Evolutionary conservation across 2,888 invertebrate species (phyloP).

Genomic region (Bellardia bayeri): DNA sequence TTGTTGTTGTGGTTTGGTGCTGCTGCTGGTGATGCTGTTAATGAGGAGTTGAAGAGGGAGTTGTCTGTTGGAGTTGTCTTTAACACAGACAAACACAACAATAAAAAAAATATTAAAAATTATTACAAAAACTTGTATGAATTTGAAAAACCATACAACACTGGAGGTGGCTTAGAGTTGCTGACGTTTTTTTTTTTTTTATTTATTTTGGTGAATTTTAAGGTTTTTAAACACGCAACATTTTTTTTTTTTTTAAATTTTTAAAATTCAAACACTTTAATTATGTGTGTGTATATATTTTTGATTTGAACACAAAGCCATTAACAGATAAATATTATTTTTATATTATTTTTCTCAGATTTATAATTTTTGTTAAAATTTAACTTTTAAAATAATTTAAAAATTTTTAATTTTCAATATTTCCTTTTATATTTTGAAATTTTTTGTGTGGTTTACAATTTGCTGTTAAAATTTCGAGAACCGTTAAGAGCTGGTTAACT

Average conservation of each 20-base stretch:
- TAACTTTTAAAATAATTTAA: not conserved
- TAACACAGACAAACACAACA: not conserved
- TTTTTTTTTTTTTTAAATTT: conserved; percentile 10
- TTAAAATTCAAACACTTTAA: conserved; percentile 12
- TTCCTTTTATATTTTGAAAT: not conserved
- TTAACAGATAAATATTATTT: conserved; percentile 14
- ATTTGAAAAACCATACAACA: not conserved
- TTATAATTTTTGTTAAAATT: not conserved
- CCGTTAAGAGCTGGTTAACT: conserved; percentile 67
- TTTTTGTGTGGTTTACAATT: not conserved
- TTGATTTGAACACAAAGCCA: not conserved
- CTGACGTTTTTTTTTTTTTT: conserved; percentile 10
- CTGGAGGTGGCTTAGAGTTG: conserved; percentile 12
- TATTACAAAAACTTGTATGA: conserved; percentile 23
- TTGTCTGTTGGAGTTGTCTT: conserved; percentile 28
- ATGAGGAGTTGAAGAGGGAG: not conserved
- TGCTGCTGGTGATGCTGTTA: not conserved
- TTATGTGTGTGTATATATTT: not conserved
- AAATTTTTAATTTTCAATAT: conserved; percentile 14
- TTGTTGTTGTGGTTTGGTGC: not conserved
- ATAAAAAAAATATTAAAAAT: conserved; percentile 18
- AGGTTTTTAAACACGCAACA: conserved; percentile 44
- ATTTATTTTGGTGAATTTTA: not conserved
- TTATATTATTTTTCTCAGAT: not conserved
- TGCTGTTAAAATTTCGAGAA: not conserved